These are phyloP conservation scores for Gambelia wislizenii DNA, from an alignment of 2,797 vertebrate genomes.

Conservation along the genomic window DNA sequence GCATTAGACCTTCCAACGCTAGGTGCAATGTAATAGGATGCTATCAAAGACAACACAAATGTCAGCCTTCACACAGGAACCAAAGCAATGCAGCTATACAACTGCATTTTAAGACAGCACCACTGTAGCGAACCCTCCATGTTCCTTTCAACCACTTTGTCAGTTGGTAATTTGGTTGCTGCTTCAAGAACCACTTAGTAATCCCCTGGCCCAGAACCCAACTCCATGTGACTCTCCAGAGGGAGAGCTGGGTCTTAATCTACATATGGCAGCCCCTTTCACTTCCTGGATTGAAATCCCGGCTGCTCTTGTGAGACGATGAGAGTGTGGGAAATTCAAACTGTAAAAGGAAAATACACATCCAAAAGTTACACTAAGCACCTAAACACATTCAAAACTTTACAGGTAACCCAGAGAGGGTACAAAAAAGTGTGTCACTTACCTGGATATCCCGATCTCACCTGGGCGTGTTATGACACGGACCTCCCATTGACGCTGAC, in stretches of 20 bases:
- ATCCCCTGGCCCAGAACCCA: conserved; percentile 39
- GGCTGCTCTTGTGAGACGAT: no score
- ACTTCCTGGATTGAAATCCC: no score
- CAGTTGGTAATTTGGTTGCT: conserved; percentile 16
- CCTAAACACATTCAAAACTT: no score
- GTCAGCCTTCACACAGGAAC: conserved; percentile 43
- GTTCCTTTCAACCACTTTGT: conserved; percentile 21
- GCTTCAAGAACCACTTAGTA: conserved; percentile 39
- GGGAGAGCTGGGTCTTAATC: not conserved
- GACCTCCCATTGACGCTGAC: no score
- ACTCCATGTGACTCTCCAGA: not conserved
- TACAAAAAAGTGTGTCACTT: no score
- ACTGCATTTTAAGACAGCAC: conserved; percentile 24
- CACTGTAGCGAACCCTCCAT: conserved; percentile 23
- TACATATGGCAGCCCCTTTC: not conserved
- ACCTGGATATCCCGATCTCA: no score
- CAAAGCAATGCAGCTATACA: not conserved
- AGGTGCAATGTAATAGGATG: conserved; percentile 48
- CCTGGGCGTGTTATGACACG: no score
- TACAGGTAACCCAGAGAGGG: no score
- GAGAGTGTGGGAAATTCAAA: no score
- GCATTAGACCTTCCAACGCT: conserved; percentile 20
- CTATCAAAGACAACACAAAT: conserved; percentile 36
- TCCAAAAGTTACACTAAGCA: no score
- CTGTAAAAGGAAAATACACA: no score